Percentiles rank a stretch among this genome's conserved stretches.
These are phyloP conservation scores for Smutsia temminckii DNA, from an alignment of 2,797 vertebrate genomes.

Conservation along the genomic window DNA sequence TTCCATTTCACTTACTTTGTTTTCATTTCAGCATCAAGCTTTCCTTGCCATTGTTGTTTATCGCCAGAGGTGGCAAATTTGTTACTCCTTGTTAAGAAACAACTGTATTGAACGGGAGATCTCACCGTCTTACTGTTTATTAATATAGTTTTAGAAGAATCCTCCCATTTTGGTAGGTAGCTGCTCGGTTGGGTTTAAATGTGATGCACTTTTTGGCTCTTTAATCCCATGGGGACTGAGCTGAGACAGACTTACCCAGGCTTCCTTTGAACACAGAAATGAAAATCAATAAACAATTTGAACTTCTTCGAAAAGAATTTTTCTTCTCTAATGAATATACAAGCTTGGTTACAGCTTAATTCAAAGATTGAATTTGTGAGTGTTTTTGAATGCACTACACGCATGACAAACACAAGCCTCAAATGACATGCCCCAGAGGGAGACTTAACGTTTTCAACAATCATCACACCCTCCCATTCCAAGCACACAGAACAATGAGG, in stretches of 20 bases:
- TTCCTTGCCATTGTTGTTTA: slow-evolving; percentile 69
- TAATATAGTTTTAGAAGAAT: slow-evolving; percentile 87
- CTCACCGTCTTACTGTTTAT: slow-evolving; percentile 83
- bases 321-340: slow-evolving; percentile 98
- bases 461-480: background rate
- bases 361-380: slow-evolving; percentile 89
- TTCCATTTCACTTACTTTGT: slow-evolving; percentile 63
- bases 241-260: slow-evolving; percentile 96
- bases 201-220: slow-evolving; percentile 86
- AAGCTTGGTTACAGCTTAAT: slow-evolving; percentile 94
- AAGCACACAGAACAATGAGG: slow-evolving; percentile 67
- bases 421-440: slow-evolving; percentile 84
- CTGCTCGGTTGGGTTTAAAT: slow-evolving; percentile 84
- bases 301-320: slow-evolving; percentile 98
- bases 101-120: slow-evolving; percentile 82
- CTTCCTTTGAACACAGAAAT: slow-evolving; percentile 95
- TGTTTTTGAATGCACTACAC: slow-evolving; percentile 84
- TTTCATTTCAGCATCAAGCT: slow-evolving; percentile 56
- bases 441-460: slow-evolving; percentile 69
- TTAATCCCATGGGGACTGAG: slow-evolving; percentile 88
- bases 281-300: slow-evolving; percentile 99
- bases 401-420: slow-evolving; percentile 87
- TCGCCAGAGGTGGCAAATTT: slow-evolving; percentile 62
- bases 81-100: slow-evolving; percentile 78
- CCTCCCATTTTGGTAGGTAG: slow-evolving; percentile 83